phyloP scores from a whole-genome alignment of 2,888 invertebrate species.

The Melolontha melolontha region DNA sequence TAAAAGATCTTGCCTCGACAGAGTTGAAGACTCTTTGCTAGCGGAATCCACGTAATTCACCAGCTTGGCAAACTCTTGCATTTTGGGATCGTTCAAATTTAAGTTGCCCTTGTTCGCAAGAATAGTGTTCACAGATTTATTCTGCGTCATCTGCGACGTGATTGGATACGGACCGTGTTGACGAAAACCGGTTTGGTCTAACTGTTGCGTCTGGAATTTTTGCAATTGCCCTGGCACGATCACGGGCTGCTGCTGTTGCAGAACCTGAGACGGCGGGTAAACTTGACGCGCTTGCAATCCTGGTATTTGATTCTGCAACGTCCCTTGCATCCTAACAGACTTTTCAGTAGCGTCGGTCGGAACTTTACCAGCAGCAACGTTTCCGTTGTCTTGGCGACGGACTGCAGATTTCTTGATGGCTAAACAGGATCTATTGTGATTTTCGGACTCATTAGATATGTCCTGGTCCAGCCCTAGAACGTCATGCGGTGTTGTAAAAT shows the following conservation, averaged over 20 bases:
- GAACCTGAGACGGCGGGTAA: background rate
- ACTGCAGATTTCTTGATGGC: constrained; percentile 30
- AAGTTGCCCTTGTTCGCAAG: background rate
- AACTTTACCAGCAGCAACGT: background rate
- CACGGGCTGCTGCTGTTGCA: background rate
- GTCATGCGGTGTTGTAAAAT: constrained; percentile 49
- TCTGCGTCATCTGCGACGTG: background rate
- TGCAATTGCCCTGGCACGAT: background rate
- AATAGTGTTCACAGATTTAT: background rate
- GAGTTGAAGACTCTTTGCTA: constrained; percentile 8
- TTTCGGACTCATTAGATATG: constrained; percentile 33
- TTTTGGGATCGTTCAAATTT: constrained; percentile 10
- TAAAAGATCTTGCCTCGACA: constrained; percentile 38
- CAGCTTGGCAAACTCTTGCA: constrained; percentile 36
- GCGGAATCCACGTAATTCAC: constrained; percentile 38
- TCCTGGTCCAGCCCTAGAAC: constrained; percentile 48
- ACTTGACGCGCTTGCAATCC: background rate
- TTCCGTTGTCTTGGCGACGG: constrained; percentile 42
- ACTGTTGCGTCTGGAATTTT: background rate
- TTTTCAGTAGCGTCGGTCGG: background rate
- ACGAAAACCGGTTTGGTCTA: background rate
- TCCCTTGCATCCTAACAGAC: background rate
- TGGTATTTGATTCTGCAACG: background rate
- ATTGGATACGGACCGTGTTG: background rate
- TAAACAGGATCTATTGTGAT: constrained; percentile 40